Percentiles rank a stretch among this genome's conserved stretches.
Evolutionary conservation across 2,888 invertebrate species (phyloP).

Genomic region (Lasioglossum morio): DNA sequence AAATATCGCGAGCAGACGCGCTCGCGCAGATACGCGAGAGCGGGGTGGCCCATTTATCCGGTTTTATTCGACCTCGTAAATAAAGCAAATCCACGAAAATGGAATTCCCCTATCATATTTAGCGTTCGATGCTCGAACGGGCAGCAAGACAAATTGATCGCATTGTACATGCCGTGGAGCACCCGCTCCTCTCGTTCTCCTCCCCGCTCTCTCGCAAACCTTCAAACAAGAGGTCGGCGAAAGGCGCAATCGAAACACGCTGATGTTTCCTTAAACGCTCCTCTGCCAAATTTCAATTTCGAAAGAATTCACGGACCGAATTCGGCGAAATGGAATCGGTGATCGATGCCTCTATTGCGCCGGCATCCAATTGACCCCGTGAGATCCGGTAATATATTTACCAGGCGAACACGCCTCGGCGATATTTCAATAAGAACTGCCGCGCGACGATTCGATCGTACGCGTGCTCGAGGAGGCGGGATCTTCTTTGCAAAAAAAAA

Average conservation of each 20-base stretch:
- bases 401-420: conserved; percentile 24
- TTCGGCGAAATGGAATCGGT: conserved; percentile 32
- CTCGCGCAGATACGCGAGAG: not conserved
- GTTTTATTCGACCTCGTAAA: not conserved
- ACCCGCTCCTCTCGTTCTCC: not conserved
- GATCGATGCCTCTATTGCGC: conserved; percentile 46
- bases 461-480: conserved; percentile 8
- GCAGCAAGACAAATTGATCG: not conserved
- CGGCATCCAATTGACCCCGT: conserved; percentile 35
- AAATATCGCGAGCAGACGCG: not conserved
- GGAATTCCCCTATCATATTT: conserved; percentile 9
- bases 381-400: conserved; percentile 45
- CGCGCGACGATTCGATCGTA: conserved; percentile 25
- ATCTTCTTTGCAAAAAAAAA: not conserved
- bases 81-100: conserved; percentile 8
- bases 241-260: not conserved
- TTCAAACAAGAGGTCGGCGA: not conserved
- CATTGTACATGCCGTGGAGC: not conserved
- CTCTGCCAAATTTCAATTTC: conserved; percentile 31
- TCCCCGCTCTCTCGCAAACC: not conserved
- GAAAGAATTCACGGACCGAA: conserved; percentile 18
- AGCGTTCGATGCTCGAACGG: not conserved
- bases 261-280: conserved; percentile 3
- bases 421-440: conserved; percentile 42
- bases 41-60: not conserved